Evolutionary conservation across 2,113 vertebrate genomes (phyloP).

Genomic region (Oreochromis niloticus): DNA sequence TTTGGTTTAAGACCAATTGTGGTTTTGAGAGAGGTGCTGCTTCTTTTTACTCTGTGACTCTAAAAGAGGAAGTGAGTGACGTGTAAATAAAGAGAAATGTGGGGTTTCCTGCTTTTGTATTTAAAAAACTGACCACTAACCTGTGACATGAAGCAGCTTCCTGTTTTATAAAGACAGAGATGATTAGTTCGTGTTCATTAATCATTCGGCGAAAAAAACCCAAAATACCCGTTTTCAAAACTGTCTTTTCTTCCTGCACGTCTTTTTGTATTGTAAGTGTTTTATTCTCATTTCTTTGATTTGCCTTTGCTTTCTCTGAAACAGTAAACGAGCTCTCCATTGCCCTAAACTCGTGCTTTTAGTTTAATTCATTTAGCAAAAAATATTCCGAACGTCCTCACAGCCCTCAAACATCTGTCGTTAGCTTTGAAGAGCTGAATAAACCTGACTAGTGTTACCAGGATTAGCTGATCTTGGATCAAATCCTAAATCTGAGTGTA

Average conservation of each 20-base stretch:
- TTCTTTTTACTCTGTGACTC: not conserved
- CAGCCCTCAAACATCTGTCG: rapidly evolving
- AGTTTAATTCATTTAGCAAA: not conserved
- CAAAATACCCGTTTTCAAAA: not conserved
- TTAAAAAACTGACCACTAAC: not conserved
- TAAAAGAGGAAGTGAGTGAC: not conserved
- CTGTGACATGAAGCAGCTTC: not conserved
- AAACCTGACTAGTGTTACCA: not conserved
- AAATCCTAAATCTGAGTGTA: not conserved
- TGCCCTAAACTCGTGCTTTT: not conserved
- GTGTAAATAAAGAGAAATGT: not conserved
- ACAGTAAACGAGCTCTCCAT: not conserved
- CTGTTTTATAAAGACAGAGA: not conserved
- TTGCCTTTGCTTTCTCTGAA: not conserved
- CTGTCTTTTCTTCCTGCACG: not conserved
- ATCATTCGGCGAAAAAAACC: not conserved
- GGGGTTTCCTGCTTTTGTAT: not conserved
- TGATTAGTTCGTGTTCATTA: not conserved
- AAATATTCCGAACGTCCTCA: not conserved
- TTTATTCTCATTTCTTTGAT: not conserved
- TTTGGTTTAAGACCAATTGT: not conserved
- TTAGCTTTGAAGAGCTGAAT: not conserved
- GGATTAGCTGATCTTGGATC: not conserved
- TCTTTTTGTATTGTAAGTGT: not conserved
- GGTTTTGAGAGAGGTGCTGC: not conserved